Evolutionary conservation across 2,797 vertebrate genomes (phyloP).

Genomic region (Novumbra hubbsi): DNA sequence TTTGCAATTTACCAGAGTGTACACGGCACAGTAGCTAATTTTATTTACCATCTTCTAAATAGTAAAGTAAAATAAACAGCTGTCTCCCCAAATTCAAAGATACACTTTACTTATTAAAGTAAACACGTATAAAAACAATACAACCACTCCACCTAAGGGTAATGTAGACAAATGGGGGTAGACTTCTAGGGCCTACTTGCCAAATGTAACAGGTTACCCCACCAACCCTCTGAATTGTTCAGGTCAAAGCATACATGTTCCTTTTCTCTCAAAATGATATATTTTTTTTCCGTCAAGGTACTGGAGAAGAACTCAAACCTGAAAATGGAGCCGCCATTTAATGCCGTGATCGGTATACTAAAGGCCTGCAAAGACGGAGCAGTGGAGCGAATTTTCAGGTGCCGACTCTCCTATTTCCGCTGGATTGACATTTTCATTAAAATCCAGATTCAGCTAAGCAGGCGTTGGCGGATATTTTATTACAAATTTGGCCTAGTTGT

Average conservation of each 20-base stretch:
- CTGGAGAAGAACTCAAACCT: conserved; percentile 80
- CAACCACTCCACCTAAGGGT: no score
- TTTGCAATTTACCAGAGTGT: no score
- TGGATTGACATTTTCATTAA: neutral
- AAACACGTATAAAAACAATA: no score
- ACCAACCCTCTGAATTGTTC: neutral
- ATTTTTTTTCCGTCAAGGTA: conserved; percentile 66
- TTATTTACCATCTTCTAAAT: no score
- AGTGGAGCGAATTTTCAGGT: conserved; percentile 75
- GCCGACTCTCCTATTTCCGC: conserved; percentile 16
- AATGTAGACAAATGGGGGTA: no score
- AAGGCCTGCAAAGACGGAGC: conserved; percentile 81
- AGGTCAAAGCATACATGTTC: neutral
- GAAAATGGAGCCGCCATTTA: conserved; percentile 79
- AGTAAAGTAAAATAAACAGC: no score
- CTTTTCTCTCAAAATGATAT: neutral
- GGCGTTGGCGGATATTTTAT: no score
- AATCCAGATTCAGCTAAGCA: neutral
- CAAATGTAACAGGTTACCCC: neutral
- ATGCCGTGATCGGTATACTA: conserved; percentile 78
- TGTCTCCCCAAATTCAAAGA: no score
- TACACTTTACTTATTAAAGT: no score
- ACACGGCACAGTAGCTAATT: no score
- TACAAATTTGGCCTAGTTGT: neutral
- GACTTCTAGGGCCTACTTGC: no score